Evolutionary conservation across 2,888 invertebrate species (phyloP), one percentile per base, ranked within the genome.

Genomic region (Smittia aterrima): DNA sequence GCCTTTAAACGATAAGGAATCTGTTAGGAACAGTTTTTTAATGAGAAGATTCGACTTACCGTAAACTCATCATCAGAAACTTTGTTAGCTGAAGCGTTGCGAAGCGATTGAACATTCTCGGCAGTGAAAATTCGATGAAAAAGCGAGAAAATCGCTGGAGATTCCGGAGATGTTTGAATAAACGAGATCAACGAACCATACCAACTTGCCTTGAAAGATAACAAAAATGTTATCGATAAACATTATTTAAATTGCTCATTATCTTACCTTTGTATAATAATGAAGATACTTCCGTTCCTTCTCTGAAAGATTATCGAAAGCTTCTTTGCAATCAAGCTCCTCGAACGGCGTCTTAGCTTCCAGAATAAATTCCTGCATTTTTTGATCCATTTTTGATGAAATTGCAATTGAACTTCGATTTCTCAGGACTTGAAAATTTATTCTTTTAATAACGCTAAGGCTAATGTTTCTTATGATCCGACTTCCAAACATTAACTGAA

Each of bases 91-190:
- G 87, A 84, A 47, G 85, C 81, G 79, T 90, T 91, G 18, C 53
- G 66, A 1, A 98, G 84, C 18, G 89, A 87, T 1, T 86, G 86
- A 20, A 92, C 80, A 16, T 89, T 82, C 81, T 96, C 91, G 0
- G 85, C 84, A n/a, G 88, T 82, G 80, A 95, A 95, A 53, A 97
- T 84, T 78, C 92, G 90, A 81, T 95, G 93, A 25, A 98, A 82
- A 38, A 97, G 82, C 1, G 91, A 89, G 81, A 95, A 95, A 75
- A 96, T 90, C 47, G 91, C 86, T 0, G 96, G 95, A 2, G 96
- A 92, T 83, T 98, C 98, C 0, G 95, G 93, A 76, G 97, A 97
- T 0, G 95, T 96, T 87, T 98, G 96, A 67, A 95, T 81, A 9
- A 93, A 85, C 0, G 93, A 92, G 79, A 96, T 91, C 3, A 97